Evolutionary conservation across 2,888 invertebrate genomes (phyloP), one percentile per base, ranked within the genome.

Genomic region (Diadromus collaris): DNA sequence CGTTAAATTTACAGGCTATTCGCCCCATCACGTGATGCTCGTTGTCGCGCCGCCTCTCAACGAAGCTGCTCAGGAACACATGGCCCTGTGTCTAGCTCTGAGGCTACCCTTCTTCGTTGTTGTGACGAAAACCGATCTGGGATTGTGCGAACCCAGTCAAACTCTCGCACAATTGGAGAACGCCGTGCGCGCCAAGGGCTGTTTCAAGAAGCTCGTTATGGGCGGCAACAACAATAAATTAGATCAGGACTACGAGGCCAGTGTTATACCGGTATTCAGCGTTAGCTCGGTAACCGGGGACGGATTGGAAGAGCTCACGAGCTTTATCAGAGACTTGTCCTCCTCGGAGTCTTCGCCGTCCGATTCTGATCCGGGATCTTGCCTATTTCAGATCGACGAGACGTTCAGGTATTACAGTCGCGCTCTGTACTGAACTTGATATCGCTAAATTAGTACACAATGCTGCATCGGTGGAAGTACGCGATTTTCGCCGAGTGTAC

Each of bases 31-130:
- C 90, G 96, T 96, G 41, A 95, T 97, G 95, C 92, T 97, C 68
- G 96, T 97, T 2, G 85, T 91, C 71, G 89, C 90, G 19, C 88
- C 88, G 16, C 90, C 90, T 19, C 82, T 90, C 56, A 90, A 88
- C 73, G 90, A 90, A 81, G 88, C 89, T 21, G 87, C 88, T 3
- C 95, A 96, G 84, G 99, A 99, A 89, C 99, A 99, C 91, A 92
- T 99, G 75, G 95, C 96, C 0, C 94, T 99, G 54, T 94, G 96
- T 1, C 92, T 95, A 0, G 97, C 96, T 0, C 90, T 97, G 58
- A 95, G 96, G 84, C 94, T 97, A 85, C 98, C 99, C 0, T 96
- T 99, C 90, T 98, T 99, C 90, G 95, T 98, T 19, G 97, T 99
- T 1, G 94, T 99, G 77, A 98, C 97, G 79, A 99, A 99, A 92